Conservation (phyloP, 2,113 vertebrate species). For the Pao palembangensis region DNA sequence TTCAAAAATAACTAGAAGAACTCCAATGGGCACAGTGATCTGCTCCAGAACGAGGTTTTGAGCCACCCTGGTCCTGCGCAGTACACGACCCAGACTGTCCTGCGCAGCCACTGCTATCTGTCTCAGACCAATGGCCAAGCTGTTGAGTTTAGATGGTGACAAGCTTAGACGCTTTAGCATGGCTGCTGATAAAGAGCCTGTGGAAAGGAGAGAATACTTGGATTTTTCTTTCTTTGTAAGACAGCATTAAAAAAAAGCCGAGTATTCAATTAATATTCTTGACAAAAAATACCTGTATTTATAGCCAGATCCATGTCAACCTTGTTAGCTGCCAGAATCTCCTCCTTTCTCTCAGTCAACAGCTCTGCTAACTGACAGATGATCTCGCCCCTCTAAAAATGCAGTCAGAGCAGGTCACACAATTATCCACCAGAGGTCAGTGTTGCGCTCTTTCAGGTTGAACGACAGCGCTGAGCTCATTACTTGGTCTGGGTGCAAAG, state of each 20-base stretch:
- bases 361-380: conserved; percentile 90
- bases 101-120: conserved; percentile 88
- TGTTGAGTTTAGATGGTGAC: conserved; percentile 87
- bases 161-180: conserved; percentile 87
- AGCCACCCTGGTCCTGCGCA: conserved; percentile 86
- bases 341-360: conserved; percentile 86
- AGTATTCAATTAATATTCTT: not conserved
- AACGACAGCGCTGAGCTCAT: not conserved
- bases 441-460: conserved; percentile 24
- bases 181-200: conserved; percentile 82
- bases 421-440: conserved; percentile 30
- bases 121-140: conserved; percentile 86
- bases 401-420: conserved; percentile 11
- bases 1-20: conserved; percentile 94
- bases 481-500: conserved; percentile 88
- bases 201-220: not conserved
- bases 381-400: conserved; percentile 86
- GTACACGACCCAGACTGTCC: conserved; percentile 85
- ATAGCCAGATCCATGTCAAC: conserved; percentile 87
- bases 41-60: conserved; percentile 91
- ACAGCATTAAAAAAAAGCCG: not conserved
- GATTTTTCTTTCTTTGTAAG: too few relatives aligned
- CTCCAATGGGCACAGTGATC: conserved; percentile 94
- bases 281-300: conserved; percentile 74
- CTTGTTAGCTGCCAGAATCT: conserved; percentile 91